These are phyloP conservation scores for Accipiter virgatus DNA, from an alignment of 2,113 vertebrate genomes.

Conservation along the genomic window DNA sequence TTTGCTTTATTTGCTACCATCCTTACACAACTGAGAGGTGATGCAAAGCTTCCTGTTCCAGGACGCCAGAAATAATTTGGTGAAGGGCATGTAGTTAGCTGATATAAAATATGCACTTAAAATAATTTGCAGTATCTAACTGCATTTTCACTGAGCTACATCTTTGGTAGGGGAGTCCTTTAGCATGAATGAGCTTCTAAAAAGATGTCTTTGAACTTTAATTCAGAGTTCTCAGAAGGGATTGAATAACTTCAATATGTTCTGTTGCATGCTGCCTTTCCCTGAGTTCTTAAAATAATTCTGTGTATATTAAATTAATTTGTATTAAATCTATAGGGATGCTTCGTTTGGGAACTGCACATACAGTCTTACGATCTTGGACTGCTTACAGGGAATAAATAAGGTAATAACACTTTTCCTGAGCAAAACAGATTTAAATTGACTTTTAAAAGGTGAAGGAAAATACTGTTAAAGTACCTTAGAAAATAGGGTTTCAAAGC, in stretches of 20 bases:
- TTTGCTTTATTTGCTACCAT: background rate
- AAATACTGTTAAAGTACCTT: background rate
- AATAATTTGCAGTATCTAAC: background rate
- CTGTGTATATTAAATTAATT: slow-evolving; percentile 16
- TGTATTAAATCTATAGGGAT: slow-evolving; percentile 80
- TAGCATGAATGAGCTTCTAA: background rate
- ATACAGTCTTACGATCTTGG: slow-evolving; percentile 90
- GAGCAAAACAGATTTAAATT: background rate
- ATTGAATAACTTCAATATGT: background rate
- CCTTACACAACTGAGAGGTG: background rate
- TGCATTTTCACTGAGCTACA: background rate
- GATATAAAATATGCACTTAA: background rate
- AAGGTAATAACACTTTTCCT: slow-evolving; percentile 80
- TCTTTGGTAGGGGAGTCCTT: background rate
- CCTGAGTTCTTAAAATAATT: background rate
- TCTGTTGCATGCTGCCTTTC: background rate
- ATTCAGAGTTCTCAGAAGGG: background rate
- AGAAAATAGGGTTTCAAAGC: background rate
- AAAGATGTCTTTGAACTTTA: background rate
- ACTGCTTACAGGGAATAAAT: slow-evolving; percentile 93
- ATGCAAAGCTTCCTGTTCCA: background rate
- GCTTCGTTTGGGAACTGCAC: slow-evolving; percentile 94
- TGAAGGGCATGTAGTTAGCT: background rate
- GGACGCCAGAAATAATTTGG: background rate
- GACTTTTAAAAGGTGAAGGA: background rate